These are phyloP conservation scores for Hylaeus anthracinus DNA, from an alignment of 1,140 invertebrate genomes.

Conservation along the genomic window DNA sequence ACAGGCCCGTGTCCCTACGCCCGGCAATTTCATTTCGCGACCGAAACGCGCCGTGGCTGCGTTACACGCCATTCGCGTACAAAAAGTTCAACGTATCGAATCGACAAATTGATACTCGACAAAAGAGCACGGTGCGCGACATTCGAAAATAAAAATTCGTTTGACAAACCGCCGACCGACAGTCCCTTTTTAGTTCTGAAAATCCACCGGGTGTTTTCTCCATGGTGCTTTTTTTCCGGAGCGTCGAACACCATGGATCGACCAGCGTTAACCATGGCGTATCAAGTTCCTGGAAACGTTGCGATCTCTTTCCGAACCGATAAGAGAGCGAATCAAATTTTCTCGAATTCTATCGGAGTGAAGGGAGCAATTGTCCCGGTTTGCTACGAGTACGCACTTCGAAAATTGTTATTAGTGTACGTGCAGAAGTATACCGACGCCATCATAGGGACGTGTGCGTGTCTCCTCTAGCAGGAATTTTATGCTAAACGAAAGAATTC, in stretches of 20 bases:
- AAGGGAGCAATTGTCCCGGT: too few relatives aligned
- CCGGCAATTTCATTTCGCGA: too few relatives aligned
- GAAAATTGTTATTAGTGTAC: too few relatives aligned
- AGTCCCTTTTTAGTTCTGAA: background rate
- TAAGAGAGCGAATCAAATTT: too few relatives aligned
- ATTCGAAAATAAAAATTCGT: conserved; percentile 17
- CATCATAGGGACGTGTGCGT: too few relatives aligned
- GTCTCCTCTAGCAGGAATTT: too few relatives aligned
- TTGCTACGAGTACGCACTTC: too few relatives aligned
- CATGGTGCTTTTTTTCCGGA: background rate
- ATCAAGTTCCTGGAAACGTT: background rate
- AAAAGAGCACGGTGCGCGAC: background rate
- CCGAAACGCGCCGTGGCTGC: background rate
- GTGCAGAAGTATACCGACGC: too few relatives aligned
- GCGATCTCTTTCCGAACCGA: background rate
- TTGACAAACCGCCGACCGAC: background rate
- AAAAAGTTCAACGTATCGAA: background rate
- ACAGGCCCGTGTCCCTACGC: too few relatives aligned
- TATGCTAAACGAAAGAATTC: too few relatives aligned
- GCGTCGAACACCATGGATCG: background rate
- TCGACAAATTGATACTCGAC: background rate
- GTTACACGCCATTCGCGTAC: background rate
- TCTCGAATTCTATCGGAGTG: too few relatives aligned
- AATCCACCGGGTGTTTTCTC: background rate
- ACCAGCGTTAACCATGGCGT: background rate